Base-by-base conservation (phyloP, 2,888 invertebrate species). In the Drosophila phalerata region DNA sequence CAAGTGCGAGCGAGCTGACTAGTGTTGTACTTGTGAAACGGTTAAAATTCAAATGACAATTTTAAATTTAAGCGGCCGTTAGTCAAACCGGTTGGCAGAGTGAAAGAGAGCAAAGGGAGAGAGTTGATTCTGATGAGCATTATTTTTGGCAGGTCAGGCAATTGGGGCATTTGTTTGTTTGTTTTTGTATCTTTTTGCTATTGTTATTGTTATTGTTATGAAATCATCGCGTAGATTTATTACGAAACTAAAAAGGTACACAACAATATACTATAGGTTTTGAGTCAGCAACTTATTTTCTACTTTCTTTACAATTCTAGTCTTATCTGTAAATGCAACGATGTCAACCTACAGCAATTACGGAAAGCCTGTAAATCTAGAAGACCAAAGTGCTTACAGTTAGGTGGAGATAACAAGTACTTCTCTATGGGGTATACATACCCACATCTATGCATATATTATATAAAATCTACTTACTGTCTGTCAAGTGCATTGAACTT, bases 41-140 rank as follows among this genome's bases (percentile, higher is more conserved):
- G 88, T 85, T 88, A 65, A 63, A 82, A 76, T 82, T 82, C 73
- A 85, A 88, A 81, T 63, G 52, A 25, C 52, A 68, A 62, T 68
- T 82, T 68, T 4, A 75, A 82, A 55, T 45, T 55, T 13, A 55
- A 83, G 63, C 77, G 74, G 60, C 51, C 22, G 53, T 83, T 72
- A 32, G 55, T 22, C 25, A 75, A 79, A 83, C 79, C 72, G 77
- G 84, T 76, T 65, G 49, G 19, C 43, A 17, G 22, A n/a, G 28
- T 19, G 25, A 48, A 42, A 58, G 48, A 47, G 37, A 3, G 40
- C 1, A 22, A 10, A 28, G 11, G 32, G 13, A 22, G 3, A 51
- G 45, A 60, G 47, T 2, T 47, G 60, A 45, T 28, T 28, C 51
- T 58, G 17, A 62, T 63, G 62, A 64, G 43, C 47, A 60, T 58